Evolutionary conservation across 30 jellyfish, hydroid and myxozoan species (phyloP).

Genomic region (Rhopilema esculentum): DNA sequence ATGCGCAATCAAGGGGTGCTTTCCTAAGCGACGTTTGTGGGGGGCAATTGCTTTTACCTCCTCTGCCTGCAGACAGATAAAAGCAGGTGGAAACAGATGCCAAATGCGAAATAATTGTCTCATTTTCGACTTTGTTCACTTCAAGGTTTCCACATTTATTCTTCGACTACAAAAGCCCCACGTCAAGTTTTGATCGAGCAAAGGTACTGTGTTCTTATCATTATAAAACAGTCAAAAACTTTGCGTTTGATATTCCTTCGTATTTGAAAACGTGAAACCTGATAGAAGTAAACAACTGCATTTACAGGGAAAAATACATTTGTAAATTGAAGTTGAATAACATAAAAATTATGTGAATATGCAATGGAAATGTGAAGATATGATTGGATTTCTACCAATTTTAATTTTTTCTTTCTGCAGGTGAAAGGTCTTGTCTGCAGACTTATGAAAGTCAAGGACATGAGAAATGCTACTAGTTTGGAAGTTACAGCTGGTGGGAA

Average conservation of each 20-base stretch:
- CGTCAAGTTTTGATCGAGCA: slow-evolving; percentile 69
- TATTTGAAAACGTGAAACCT: too few relatives aligned
- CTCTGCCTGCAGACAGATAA: too few relatives aligned
- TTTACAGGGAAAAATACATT: neutral
- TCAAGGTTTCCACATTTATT: slow-evolving; percentile 79
- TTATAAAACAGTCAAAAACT: too few relatives aligned
- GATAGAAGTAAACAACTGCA: too few relatives aligned
- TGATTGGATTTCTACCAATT: neutral
- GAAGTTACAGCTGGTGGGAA: slow-evolving; percentile 94
- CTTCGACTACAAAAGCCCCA: slow-evolving; percentile 73
- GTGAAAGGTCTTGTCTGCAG: slow-evolving; percentile 88
- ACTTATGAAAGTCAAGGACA: slow-evolving; percentile 77
- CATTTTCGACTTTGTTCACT: too few relatives aligned
- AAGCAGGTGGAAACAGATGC: too few relatives aligned
- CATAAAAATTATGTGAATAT: too few relatives aligned
- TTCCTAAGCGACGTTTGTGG: neutral
- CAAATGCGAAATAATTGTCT: too few relatives aligned
- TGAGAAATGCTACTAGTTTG: slow-evolving; percentile 72
- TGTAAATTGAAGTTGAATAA: neutral
- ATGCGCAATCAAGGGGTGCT: too few relatives aligned
- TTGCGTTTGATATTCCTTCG: too few relatives aligned
- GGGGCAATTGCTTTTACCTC: too few relatives aligned
- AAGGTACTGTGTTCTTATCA: slow-evolving; percentile 36
- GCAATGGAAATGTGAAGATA: neutral
- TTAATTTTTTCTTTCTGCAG: slow-evolving; percentile 15